Conservation (phyloP, 2,113 vertebrate species). For the Colossoma macropomum region DNA sequence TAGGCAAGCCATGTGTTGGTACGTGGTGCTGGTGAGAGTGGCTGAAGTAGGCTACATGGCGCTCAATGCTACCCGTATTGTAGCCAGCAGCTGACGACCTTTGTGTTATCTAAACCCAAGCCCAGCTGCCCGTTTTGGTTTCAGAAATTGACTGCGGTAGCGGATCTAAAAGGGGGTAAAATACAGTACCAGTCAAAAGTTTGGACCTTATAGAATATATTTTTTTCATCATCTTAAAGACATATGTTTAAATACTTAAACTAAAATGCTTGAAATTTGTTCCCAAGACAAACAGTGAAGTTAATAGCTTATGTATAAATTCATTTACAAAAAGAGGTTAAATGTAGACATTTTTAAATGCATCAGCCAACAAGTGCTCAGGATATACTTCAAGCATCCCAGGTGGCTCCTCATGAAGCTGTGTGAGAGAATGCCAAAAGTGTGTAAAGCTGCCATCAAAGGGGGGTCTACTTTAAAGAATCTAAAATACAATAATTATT, state of each 20-base stretch:
- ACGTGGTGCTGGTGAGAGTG: conserved; percentile 26
- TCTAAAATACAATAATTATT: too few species aligned
- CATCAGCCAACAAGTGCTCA: background rate
- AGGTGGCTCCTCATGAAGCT: too few species aligned
- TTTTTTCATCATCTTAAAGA: too few species aligned
- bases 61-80: background rate
- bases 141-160: background rate
- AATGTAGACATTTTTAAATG: too few species aligned
- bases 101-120: background rate
- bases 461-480: background rate
- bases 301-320: too few species aligned
- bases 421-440: too few species aligned
- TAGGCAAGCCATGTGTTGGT: conserved; percentile 53
- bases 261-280: too few species aligned
- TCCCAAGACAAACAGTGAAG: too few species aligned
- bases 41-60: conserved; percentile 7
- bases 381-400: background rate
- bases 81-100: background rate
- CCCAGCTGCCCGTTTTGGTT: background rate
- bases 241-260: too few species aligned
- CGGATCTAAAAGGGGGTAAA: background rate
- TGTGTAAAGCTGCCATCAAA: too few species aligned
- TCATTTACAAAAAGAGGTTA: too few species aligned
- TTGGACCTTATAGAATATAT: background rate
- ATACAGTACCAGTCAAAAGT: background rate